Conservation (phyloP, 2,797 vertebrate species). For the Carapus acus region DNA sequence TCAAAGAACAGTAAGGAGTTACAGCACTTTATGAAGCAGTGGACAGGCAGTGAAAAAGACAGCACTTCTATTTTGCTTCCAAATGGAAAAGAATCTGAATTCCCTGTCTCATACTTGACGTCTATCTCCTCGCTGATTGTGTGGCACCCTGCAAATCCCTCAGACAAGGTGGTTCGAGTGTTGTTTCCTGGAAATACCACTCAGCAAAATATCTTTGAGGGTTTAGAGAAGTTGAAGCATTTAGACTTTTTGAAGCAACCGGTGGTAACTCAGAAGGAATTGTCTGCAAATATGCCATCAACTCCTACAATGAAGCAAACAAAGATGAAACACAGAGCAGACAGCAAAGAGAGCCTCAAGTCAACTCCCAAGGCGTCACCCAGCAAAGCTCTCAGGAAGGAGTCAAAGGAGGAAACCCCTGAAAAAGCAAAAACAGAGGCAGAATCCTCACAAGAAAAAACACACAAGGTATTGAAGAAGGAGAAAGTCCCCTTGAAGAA, state of each 20-base stretch:
- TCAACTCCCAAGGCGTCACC: constrained; percentile 79
- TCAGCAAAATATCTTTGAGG: constrained; percentile 91
- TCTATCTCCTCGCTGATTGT: constrained; percentile 94
- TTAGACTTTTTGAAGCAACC: constrained; percentile 92
- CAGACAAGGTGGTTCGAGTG: constrained; percentile 92
- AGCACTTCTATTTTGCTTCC: constrained; percentile 82
- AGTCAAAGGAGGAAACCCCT: constrained; percentile 81
- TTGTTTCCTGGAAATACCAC: constrained; percentile 94
- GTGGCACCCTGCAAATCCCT: constrained; percentile 94
- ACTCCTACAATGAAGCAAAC: constrained; percentile 83
- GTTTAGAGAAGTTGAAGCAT: constrained; percentile 94
- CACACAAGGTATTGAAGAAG: constrained; percentile 82
- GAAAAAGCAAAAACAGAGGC: constrained; percentile 74
- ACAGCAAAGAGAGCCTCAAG: constrained; percentile 93
- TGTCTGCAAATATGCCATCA: constrained; percentile 74
- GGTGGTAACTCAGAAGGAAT: constrained; percentile 84
- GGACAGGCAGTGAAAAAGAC: constrained; percentile 88
- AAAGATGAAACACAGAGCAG: constrained; percentile 86
- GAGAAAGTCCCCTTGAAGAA: constrained; percentile 82
- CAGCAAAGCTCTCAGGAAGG: constrained; percentile 79
- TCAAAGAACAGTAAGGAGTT: constrained; percentile 92
- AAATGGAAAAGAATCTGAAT: constrained; percentile 88
- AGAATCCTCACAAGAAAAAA: constrained; percentile 74
- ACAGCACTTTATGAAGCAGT: constrained; percentile 94
- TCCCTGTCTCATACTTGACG: constrained; percentile 86